A percentile compares a stretch with the other conserved stretches of the same genome.
Conservation (phyloP, 2,888 invertebrate genomes). For the Rhodophaea formosa region DNA sequence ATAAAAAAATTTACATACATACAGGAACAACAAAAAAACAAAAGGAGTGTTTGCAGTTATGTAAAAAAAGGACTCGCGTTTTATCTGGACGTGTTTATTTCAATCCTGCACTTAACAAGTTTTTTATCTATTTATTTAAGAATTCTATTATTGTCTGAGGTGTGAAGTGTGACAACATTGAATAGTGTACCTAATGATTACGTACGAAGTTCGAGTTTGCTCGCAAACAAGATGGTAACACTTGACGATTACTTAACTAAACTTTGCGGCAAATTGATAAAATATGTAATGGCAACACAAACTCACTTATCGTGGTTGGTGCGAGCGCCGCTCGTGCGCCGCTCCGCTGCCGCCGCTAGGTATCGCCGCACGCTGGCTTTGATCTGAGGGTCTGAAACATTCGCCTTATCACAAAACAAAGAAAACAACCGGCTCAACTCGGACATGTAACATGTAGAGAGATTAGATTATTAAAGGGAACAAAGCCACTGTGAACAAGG, state of each 20-base stretch:
- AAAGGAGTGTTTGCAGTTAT: no score
- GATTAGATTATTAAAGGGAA: conserved; percentile 57
- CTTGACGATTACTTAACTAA: conserved; percentile 9
- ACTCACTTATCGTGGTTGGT: conserved; percentile 73
- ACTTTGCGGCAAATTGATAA: neutral
- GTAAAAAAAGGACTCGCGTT: no score
- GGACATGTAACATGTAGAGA: conserved; percentile 28
- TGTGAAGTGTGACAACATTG: neutral
- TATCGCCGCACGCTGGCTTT: conserved; percentile 90
- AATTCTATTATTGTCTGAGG: neutral
- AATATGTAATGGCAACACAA: conserved; percentile 20
- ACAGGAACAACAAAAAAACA: no score
- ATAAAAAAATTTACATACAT: no score
- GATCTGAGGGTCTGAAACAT: conserved; percentile 89
- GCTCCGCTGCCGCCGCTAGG: conserved; percentile 81
- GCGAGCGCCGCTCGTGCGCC: conserved; percentile 55
- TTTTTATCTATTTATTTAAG: neutral
- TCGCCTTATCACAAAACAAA: conserved; percentile 27
- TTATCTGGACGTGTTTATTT: no score
- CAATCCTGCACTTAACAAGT: neutral
- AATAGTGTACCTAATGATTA: neutral
- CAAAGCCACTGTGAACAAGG: conserved; percentile 56
- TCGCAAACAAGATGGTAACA: conserved; percentile 2
- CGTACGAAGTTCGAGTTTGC: neutral
- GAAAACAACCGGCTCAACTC: conserved; percentile 29